Percentiles rank a stretch among this genome's conserved stretches.
Evolutionary conservation across 30 jellyfish, hydroid and myxozoan species (phyloP).

Genomic region (Clytia hemisphaerica): DNA sequence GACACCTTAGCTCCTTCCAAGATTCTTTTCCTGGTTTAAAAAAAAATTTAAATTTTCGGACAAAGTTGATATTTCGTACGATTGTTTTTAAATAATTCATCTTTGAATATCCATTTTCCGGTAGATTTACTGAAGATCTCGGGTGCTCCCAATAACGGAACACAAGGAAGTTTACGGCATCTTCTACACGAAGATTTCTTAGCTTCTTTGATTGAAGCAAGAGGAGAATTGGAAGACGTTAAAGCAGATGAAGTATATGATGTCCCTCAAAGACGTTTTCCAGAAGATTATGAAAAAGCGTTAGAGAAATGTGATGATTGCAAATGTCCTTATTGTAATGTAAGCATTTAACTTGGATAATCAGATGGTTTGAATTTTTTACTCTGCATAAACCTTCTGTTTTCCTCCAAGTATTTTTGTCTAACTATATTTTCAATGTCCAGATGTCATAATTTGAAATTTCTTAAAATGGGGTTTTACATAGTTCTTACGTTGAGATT

Average conservation of each 20-base stretch:
- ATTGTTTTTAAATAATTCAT: not conserved
- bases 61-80: no score
- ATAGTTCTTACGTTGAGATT: no score
- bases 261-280: conserved; percentile 26
- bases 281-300: conserved; percentile 26
- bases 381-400: no score
- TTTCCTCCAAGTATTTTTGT: no score
- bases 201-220: not conserved
- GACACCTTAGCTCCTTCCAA: no score
- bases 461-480: no score
- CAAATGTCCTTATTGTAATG: conserved; percentile 71
- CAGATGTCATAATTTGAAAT: no score
- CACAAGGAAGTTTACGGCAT: conserved; percentile 52
- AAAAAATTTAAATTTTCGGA: no score
- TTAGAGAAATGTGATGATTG: conserved; percentile 21
- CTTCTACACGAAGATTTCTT: no score
- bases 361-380: not conserved
- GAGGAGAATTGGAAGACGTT: no score
- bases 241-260: not conserved
- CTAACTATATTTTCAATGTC: no score
- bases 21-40: no score
- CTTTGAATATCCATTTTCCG: conserved; percentile 24
- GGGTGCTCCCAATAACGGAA: conserved; percentile 81
- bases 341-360: not conserved
- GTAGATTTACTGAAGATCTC: conserved; percentile 37